Evolutionary conservation across 2,113 vertebrate genomes (phyloP), one percentile per base, ranked within the genome.

Genomic region (Mesitornis unicolor): DNA sequence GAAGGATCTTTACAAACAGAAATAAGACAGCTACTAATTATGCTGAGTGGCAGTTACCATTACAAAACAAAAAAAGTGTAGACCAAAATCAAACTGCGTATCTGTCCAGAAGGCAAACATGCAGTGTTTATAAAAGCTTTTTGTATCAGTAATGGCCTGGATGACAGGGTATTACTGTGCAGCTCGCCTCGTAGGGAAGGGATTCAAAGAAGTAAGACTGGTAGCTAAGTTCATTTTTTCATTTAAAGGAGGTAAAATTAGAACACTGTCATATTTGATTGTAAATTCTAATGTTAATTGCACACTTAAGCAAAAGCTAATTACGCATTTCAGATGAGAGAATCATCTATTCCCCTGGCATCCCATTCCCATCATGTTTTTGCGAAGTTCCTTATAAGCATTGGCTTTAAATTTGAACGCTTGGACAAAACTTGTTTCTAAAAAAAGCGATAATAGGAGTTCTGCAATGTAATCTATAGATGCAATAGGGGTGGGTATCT

Each of bases 281-380:
- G 90, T 87, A 91, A 96, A 87, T 95, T 95, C 94, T 87, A 93
- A 97, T 89, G 93, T 73, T 95, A 96, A 97, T 97, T 97, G 92
- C 96, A 57, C 61, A 92, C 94, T 95, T 95, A 71, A 79, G 67
- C 65, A 53, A 70, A 79, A 93, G 88, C 90, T 91, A 93, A 96
- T 97, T 87, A 93, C 54, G 82, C 83, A 71, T 92, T 96, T 97
- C 86, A 84, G 78, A 96, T 85, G 87, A 96, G 93, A 91, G 83
- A 87, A 51, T 90, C 42, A 70, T 95, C 71, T 90, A 81, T 86
- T 97, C 84, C 97, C 93, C 29, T 78, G 73, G 51, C 94, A 91
- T 93, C 64, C 43, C 33, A 26, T 93, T 95, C 68, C 73, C 68
- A 80, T 90, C 82, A 43, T 51, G 61, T 87, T 89, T 95, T 87